Conservation (phyloP, 2,113 vertebrate genomes). For the Campylomormyrus numenius region DNA sequence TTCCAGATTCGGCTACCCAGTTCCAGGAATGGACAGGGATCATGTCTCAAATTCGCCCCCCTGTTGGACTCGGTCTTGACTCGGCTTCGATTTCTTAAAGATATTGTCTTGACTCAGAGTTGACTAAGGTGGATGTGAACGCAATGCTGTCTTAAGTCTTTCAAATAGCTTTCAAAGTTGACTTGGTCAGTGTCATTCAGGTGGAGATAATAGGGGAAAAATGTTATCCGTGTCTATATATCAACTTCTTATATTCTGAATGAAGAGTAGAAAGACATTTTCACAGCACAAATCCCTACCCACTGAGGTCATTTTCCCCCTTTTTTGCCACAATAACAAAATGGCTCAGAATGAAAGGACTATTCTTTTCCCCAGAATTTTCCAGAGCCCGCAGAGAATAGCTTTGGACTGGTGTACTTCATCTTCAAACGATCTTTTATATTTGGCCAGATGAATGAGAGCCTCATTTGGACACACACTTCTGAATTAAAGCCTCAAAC, state of each 20-base stretch:
- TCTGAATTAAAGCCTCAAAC: not conserved
- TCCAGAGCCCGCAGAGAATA: not conserved
- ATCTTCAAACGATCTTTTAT: not conserved
- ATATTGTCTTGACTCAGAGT: not conserved
- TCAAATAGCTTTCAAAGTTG: not conserved
- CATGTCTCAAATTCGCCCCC: not conserved
- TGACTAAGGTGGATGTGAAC: not conserved
- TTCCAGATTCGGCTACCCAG: not conserved
- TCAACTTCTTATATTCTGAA: not conserved
- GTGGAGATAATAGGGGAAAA: not conserved
- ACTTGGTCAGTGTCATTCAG: not conserved
- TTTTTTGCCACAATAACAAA: not conserved
- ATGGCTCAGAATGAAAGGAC: not conserved
- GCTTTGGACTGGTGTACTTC: not conserved
- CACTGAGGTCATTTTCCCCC: conserved; percentile 4
- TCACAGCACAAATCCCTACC: conserved; percentile 11
- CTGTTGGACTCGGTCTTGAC: not conserved
- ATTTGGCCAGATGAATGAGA: not conserved
- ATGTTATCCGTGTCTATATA: not conserved
- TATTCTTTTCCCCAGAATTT: not conserved
- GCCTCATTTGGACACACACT: not conserved
- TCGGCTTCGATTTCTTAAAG: not conserved
- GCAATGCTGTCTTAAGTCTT: not conserved
- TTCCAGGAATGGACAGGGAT: not conserved
- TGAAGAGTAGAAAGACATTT: conserved; percentile 4